Base-by-base conservation (phyloP, 2,797 vertebrate species). In the Xiphophorus birchmanni region DNA sequence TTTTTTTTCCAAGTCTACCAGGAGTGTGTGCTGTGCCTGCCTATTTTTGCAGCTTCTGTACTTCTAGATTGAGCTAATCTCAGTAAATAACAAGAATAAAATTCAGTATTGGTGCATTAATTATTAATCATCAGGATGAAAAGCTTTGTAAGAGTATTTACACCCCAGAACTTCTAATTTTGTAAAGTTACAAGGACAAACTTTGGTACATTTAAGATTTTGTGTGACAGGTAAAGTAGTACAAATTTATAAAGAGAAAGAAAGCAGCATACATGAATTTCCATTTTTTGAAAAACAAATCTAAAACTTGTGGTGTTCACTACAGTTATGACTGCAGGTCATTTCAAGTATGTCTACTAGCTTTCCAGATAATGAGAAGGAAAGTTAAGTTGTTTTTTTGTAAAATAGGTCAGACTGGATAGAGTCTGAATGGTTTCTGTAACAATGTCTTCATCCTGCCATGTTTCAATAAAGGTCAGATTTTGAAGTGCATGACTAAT, bases 251-350 rank as follows among this genome's bases (percentile, higher is more conserved):
- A 42, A 69, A 42, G 17, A 26, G 9, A 11, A 12, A 69, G 67
- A 44, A 13, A 71, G 50, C 4, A 56, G 54, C 29, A 32, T 17
- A 29, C 56, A 15, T 29, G 5, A 60, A 32, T 32, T 32, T 17
- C 4, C 0, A 0, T 13, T 32, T 60, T 60, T 29, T 0, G 0
- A 13, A 29, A 29, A 29, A 60, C 0, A 17, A 60, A 60, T 15
- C 26, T 23, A 17, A 32, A 17, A 17, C 4, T 15, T n/a, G 4
- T 60, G n/a, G 11, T 15, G n/a, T 60, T 60, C 12, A 58, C 26
- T 58, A 58, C 0, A 60, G n/a, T 15, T 29, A 13, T 13, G 12
- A 29, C 56, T n/a, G 56, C n/a, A 29, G 4, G 17, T 29, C 56
- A 13, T 60, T 60, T 60, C 56, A 60, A 21, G 8, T 10, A 13